These are phyloP conservation scores for Rotaria magnacalcarata DNA, from an alignment of 2,888 invertebrate genomes.

Conservation along the genomic window DNA sequence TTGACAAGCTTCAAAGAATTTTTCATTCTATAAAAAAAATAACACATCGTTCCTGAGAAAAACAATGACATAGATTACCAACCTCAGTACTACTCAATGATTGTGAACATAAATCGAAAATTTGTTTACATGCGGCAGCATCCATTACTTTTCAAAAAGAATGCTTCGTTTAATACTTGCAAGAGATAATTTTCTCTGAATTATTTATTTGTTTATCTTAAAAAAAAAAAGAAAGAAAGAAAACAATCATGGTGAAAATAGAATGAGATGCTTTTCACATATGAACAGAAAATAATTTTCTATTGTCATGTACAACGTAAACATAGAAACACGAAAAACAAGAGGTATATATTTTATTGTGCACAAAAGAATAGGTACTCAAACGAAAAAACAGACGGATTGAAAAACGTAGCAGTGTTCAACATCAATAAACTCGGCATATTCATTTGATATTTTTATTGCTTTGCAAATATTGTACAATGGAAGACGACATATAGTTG, in stretches of 20 bases:
- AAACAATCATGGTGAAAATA: background rate
- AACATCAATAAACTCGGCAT: background rate
- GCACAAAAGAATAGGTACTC: background rate
- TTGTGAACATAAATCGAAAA: background rate
- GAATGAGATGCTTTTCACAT: background rate
- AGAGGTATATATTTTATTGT: background rate
- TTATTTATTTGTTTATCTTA: slow-evolving; percentile 7
- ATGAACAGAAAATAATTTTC: background rate
- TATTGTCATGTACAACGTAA: background rate
- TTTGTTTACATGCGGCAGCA: background rate
- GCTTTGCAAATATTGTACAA: background rate
- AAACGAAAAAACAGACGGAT: background rate
- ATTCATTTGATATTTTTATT: background rate
- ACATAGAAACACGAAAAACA: background rate
- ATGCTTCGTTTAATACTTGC: background rate
- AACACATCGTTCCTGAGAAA: background rate
- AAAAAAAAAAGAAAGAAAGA: background rate
- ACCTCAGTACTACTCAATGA: slow-evolving; percentile 1
- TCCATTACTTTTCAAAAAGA: background rate
- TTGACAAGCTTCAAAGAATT: background rate
- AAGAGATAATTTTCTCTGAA: background rate
- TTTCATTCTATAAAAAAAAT: slow-evolving; percentile 28
- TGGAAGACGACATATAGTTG: background rate
- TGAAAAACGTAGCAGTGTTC: background rate
- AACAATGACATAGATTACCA: background rate